Evolutionary conservation across 2,888 invertebrate genomes (phyloP).

Genomic region (Yponomeuta cagnagella): DNA sequence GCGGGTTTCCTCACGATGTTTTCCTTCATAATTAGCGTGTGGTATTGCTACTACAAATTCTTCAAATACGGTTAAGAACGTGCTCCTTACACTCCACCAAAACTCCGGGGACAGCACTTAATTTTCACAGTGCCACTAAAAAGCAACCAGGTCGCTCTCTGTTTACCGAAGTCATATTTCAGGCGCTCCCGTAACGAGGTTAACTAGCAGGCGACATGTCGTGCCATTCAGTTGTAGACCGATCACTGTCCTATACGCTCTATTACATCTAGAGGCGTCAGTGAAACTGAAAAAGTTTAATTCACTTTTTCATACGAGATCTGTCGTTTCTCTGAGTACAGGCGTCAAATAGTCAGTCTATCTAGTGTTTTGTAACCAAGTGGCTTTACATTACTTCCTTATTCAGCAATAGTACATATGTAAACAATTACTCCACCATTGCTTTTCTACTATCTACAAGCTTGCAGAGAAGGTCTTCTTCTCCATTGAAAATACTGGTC

Average conservation of each 20-base stretch:
- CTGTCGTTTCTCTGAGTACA: neutral
- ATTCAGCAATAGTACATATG: too few species aligned
- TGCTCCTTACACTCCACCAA: too few species aligned
- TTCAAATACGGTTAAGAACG: too few species aligned
- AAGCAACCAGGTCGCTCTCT: conserved; percentile 40
- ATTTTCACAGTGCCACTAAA: conserved; percentile 2
- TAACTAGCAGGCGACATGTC: conserved; percentile 49
- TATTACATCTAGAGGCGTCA: neutral
- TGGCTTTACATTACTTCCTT: too few species aligned
- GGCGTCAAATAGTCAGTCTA: neutral
- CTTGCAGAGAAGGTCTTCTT: too few species aligned
- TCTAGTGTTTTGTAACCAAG: neutral
- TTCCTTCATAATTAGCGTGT: too few species aligned
- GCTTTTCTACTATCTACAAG: too few species aligned
- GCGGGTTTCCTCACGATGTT: too few species aligned
- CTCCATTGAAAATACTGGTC: neutral
- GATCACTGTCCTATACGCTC: conserved; percentile 40
- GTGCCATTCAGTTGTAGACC: conserved; percentile 46
- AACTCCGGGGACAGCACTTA: neutral
- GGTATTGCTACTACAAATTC: too few species aligned
- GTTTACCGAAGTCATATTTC: conserved; percentile 62
- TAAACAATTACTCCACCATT: too few species aligned
- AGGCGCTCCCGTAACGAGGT: conserved; percentile 49
- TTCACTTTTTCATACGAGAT: neutral
- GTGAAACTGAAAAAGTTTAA: neutral